These are phyloP conservation scores for Balaeniceps rex DNA, from an alignment of 2,113 vertebrate species.

Conservation along the genomic window DNA sequence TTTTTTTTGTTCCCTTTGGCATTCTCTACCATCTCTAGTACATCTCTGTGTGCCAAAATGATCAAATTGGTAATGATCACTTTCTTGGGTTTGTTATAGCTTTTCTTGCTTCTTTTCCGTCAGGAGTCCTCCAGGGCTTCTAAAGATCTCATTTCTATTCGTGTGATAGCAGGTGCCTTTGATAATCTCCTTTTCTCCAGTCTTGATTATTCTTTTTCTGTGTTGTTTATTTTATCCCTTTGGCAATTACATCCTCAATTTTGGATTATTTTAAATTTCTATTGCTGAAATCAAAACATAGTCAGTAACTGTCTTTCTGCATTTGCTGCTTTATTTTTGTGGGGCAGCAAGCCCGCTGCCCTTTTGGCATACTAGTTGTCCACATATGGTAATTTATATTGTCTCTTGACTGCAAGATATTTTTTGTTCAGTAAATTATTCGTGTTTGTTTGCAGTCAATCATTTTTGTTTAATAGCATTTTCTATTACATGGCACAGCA, in stretches of 20 bases:
- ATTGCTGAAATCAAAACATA: not conserved
- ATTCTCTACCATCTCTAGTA: not conserved
- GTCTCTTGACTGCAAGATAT: not conserved
- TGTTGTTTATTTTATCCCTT: conserved; percentile 27
- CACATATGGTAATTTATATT: not conserved
- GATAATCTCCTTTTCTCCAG: conserved; percentile 15
- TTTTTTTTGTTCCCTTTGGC: not conserved
- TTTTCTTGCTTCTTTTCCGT: not conserved
- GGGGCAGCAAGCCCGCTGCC: not conserved
- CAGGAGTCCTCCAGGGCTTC: conserved; percentile 26
- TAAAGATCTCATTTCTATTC: conserved; percentile 18
- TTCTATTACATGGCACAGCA: not conserved
- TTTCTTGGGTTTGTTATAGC: not conserved
- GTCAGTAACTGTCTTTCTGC: not conserved
- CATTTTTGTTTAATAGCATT: conserved; percentile 10
- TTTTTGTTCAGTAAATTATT: conserved; percentile 19
- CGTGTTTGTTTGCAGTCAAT: not conserved
- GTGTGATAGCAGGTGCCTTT: conserved; percentile 30
- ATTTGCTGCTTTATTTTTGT: not conserved
- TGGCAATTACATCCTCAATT: conserved; percentile 2
- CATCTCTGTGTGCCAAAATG: not conserved
- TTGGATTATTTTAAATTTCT: conserved; percentile 10
- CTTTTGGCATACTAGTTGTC: not conserved
- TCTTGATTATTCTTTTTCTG: conserved; percentile 24
- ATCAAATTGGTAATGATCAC: not conserved